Evolutionary conservation across 64 coral and sea anemone species (phyloP).

Genomic region (Montipora capricornis): DNA sequence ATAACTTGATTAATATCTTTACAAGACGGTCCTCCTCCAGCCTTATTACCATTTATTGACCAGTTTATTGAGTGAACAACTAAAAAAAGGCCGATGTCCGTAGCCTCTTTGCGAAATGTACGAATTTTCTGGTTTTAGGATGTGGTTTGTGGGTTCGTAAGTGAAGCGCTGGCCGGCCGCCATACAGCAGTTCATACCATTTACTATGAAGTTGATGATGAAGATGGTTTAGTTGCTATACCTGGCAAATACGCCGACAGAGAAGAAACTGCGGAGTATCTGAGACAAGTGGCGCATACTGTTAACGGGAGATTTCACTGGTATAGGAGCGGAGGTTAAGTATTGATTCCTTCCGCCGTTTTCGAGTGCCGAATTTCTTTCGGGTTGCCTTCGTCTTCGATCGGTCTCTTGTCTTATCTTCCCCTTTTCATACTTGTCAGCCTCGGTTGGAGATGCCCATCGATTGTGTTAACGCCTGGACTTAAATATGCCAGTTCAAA

Average conservation of each 20-base stretch:
- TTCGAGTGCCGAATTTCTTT: not conserved
- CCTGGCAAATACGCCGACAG: slow-evolving; percentile 87
- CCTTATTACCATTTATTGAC: too few species aligned
- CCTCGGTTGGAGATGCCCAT: too few species aligned
- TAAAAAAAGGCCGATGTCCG: not conserved
- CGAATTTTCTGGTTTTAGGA: slow-evolving; percentile 54
- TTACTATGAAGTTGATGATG: slow-evolving; percentile 98
- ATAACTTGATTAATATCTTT: not conserved
- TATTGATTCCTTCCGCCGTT: not conserved
- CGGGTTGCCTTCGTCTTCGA: too few species aligned
- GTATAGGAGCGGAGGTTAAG: slow-evolving; percentile 96
- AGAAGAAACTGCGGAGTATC: slow-evolving; percentile 73
- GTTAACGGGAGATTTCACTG: slow-evolving; percentile 93
- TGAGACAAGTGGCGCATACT: slow-evolving; percentile 90
- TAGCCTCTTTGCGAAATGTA: not conserved
- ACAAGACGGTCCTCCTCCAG: not conserved
- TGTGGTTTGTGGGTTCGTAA: slow-evolving; percentile 90
- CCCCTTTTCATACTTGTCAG: too few species aligned
- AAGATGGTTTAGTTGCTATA: slow-evolving; percentile 88
- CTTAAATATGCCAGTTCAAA: too few species aligned
- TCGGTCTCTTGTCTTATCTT: too few species aligned
- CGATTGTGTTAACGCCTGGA: too few species aligned
- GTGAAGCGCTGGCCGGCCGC: slow-evolving; percentile 91
- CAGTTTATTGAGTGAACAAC: not conserved
- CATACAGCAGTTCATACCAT: slow-evolving; percentile 81